Base-by-base conservation (phyloP, 1,140 invertebrate genomes). In the Eurosta solidaginis region DNA sequence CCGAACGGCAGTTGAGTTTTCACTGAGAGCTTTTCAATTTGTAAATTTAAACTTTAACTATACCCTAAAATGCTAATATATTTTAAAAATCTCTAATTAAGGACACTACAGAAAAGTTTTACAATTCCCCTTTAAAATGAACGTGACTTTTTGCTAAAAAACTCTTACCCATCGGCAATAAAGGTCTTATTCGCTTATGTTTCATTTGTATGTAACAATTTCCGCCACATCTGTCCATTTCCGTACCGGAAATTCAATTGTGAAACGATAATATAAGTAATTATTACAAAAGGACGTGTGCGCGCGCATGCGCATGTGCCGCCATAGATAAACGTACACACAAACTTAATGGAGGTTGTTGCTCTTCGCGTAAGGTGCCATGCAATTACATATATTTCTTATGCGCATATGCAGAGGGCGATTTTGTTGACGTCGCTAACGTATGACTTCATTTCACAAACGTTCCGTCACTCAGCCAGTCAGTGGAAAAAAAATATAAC, bases 231-330 rank as follows among this genome's bases (percentile, higher is more conserved):
- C 84, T 85, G 84, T 85, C 83, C 76, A 68, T 63, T 77, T 77
- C 50, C 76, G 44, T 27, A 84, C 84, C 84, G 84, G 84, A 85
- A 85, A 85, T 85, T 85, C 84, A 85, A 85, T 85, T 85, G 84
- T 85, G 85, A 82, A 85, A 33, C 59, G 59, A 68, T 68, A 68
- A 68, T 68, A 29, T 40, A 22, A 81, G 85, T 85, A 85, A 85
- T 85, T 86, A 85, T 85, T 85, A 84, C 84, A 85, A 86, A 86
- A 85, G 84, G 84, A 85, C 84, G 84, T n/a, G n/a, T n/a, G n/a
- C 84, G 85, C 82, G 83, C 82, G 84, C 84, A 80, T 78, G 49
- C 68, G 59, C 77, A 78, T n/a, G 33, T 40, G 9, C 59, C 59
- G 59, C 42, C 22, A 68, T 42, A 68, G 17, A 40, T 68, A 68